Evolutionary conservation across 2,113 vertebrate genomes (phyloP), one percentile per base, ranked within the genome.

Genomic region (Ciconia stormi): DNA sequence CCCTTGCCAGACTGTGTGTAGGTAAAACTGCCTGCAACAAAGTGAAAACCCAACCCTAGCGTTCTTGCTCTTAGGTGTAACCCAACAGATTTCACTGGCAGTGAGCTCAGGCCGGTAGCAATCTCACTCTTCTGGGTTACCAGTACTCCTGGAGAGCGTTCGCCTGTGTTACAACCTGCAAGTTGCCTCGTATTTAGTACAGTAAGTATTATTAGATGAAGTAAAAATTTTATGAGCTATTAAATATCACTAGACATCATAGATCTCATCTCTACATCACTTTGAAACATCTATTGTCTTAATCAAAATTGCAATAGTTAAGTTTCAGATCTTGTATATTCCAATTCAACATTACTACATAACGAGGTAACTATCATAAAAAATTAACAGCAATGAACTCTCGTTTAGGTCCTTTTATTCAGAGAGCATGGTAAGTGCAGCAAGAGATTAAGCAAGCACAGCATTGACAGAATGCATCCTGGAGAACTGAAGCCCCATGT

Each of bases 1-100:
- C 18, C 47, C 14, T 27, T 25, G 14, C 9, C n/a, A 55, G 69
- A 40, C 21, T 17, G 17, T 0, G 0, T 9, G 23, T 7, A 42
- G 12, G 16, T 50, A 47, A 59, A 91, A 67, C 42, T 23, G 59
- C 17, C 9, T 0, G 11, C 16, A 70, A 53, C 8, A 2, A 76
- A 79, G 61, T 7, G 16, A 79, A 89, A 90, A 40, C 15, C 21
- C 18, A 13, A 87, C 9, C 21, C 38, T 26, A 29, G 13, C 1
- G 0, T 32, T 67, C 55, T 15, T 55, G 20, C n/a, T 89, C 8
- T 78, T 44, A 38, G 10, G 40, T 67, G 17, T 65, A 85, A 82
- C 10, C 12, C 47, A 56, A 42, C 14, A 65, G 34, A 76, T 49
- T 82, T 38, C 34, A 52, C 36, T 10, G 36, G 76, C 36, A 46